Conservation (phyloP, 1,140 invertebrate genomes). For the Leptopilina boulardi region DNA sequence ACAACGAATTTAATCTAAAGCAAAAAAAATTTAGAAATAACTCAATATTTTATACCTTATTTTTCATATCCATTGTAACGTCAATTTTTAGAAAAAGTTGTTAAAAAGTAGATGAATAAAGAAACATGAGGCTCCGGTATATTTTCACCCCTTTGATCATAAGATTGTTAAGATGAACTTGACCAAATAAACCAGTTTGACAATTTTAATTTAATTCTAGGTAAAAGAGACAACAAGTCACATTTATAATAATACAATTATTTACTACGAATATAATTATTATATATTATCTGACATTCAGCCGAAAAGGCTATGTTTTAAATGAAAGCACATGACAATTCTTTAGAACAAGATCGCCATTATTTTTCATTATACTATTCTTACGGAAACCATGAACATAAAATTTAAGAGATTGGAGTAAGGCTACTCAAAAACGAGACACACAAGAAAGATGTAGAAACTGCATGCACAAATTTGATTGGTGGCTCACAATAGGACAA, state of each 20-base stretch:
- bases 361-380: too few species aligned
- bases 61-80: slow-evolving; percentile 58
- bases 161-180: too few species aligned
- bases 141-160: neutral
- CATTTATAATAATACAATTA: neutral
- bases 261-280: neutral
- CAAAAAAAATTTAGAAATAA: neutral
- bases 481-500: too few species aligned
- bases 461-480: too few species aligned
- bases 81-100: slow-evolving; percentile 57
- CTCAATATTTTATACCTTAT: slow-evolving; percentile 52
- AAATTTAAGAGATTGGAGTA: neutral
- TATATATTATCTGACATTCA: neutral
- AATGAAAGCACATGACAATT: too few species aligned
- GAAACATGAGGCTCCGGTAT: slow-evolving; percentile 56
- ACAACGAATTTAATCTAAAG: neutral
- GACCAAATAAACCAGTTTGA: too few species aligned
- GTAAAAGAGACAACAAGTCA: too few species aligned
- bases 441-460: too few species aligned
- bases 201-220: too few species aligned
- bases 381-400: neutral
- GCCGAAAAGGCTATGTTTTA: neutral
- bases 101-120: slow-evolving; percentile 57
- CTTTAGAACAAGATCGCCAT: neutral
- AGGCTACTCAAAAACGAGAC: neutral